A percentile compares a stretch with the other conserved stretches of the same genome.
Conservation (phyloP, 2,113 vertebrate genomes). For the Cairina moschata region DNA sequence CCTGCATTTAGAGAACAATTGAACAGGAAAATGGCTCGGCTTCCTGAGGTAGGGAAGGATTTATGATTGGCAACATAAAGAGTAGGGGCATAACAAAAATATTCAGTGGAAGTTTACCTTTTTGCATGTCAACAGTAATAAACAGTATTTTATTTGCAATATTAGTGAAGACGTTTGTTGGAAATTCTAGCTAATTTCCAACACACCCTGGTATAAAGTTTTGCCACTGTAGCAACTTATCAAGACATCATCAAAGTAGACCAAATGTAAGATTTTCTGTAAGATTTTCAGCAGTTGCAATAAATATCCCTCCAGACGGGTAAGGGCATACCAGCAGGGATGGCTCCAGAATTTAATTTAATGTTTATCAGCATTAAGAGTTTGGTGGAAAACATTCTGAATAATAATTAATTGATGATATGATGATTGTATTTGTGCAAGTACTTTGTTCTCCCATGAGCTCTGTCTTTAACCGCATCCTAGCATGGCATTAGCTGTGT, state of each 20-base stretch:
- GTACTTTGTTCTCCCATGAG: slow-evolving; percentile 10
- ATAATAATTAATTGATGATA: slow-evolving; percentile 51
- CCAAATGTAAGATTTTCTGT: neutral
- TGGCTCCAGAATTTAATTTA: neutral
- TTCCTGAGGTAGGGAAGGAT: neutral
- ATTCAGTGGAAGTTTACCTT: neutral
- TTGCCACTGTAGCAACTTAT: neutral
- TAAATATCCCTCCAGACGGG: neutral
- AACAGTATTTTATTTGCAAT: neutral
- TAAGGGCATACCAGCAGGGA: neutral
- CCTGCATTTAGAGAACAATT: neutral
- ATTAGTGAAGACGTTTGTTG: neutral
- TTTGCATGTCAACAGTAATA: neutral
- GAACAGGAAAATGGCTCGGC: neutral
- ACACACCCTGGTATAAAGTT: neutral
- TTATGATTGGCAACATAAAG: neutral
- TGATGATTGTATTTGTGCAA: neutral
- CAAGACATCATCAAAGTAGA: neutral
- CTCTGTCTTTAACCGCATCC: neutral
- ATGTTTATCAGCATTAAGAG: neutral
- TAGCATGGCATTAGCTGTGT: slow-evolving; percentile 1
- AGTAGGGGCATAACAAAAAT: neutral
- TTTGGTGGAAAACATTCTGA: slow-evolving; percentile 24
- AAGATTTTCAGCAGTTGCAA: neutral
- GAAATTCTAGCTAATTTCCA: neutral